Conservation (phyloP, 2,113 vertebrate genomes). For the Mustela lutreola region DNA sequence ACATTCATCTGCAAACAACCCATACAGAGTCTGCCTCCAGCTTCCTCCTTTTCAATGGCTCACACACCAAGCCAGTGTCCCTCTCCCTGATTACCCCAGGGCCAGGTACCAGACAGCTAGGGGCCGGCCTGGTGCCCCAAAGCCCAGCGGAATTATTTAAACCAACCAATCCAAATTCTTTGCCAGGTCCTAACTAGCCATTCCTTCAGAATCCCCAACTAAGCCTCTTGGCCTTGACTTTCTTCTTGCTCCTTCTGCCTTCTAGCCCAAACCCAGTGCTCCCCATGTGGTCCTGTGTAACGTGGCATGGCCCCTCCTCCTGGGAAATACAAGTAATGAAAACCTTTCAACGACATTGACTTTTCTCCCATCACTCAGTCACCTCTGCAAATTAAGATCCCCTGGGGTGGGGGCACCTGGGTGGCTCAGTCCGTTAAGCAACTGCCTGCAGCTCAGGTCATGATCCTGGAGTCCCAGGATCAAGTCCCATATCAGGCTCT, state of each 20-base stretch:
- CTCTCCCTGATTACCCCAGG: neutral
- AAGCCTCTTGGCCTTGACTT: neutral
- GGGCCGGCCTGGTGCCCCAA: neutral
- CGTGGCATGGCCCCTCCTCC: neutral
- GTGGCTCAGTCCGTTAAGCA: no score
- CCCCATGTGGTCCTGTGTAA: neutral
- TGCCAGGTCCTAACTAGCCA: neutral
- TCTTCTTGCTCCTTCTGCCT: neutral
- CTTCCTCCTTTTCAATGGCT: neutral
- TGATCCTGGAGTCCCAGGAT: no score
- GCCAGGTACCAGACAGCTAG: neutral
- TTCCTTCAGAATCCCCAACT: neutral
- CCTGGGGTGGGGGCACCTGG: no score
- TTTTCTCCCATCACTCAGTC: neutral
- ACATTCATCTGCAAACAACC: neutral
- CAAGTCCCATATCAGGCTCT: no score
- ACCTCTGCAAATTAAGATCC: neutral
- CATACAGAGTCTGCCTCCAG: neutral
- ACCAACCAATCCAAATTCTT: no score
- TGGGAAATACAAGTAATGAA: neutral
- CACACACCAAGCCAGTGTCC: neutral
- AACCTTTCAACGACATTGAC: neutral
- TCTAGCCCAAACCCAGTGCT: neutral
- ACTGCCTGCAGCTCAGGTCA: no score
- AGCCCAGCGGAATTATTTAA: neutral